Conservation (phyloP, 2,888 invertebrate genomes). For the Ectemnius cavifrons region DNA sequence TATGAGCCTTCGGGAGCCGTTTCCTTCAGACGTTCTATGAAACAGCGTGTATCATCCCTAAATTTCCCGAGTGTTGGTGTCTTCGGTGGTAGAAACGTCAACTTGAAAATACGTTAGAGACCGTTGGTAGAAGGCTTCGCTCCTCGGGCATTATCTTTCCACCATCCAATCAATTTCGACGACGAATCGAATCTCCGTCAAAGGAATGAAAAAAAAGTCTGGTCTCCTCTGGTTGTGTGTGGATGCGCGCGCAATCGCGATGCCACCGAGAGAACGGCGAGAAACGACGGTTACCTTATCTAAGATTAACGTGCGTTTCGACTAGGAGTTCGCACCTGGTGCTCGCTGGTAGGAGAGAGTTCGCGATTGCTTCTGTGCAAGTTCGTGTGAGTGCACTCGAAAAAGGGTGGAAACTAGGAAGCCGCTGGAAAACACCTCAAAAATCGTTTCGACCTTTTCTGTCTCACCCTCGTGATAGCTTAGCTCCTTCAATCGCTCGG, state of each 20-base stretch:
- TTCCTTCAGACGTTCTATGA: no score
- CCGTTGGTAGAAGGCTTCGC: slow-evolving; percentile 5
- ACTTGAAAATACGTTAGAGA: neutral
- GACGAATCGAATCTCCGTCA: slow-evolving; percentile 15
- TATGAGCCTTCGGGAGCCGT: no score
- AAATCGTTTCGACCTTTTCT: slow-evolving; percentile 45
- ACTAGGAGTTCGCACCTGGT: slow-evolving; percentile 51
- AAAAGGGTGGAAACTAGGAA: slow-evolving; percentile 62
- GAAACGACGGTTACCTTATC: slow-evolving; percentile 55
- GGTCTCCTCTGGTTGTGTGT: slow-evolving; percentile 9
- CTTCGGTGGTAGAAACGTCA: no score
- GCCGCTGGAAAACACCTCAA: slow-evolving; percentile 63
- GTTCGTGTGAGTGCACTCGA: slow-evolving; percentile 21
- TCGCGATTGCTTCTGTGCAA: slow-evolving; percentile 15
- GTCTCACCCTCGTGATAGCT: slow-evolving; percentile 26
- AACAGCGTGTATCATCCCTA: no score
- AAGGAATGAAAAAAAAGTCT: slow-evolving; percentile 7
- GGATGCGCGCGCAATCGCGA: slow-evolving; percentile 5
- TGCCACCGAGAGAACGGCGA: slow-evolving; percentile 12
- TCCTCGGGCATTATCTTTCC: slow-evolving; percentile 4
- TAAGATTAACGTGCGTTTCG: slow-evolving; percentile 22
- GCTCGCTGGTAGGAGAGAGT: slow-evolving; percentile 4
- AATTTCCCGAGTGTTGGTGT: no score
- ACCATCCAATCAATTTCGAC: neutral
- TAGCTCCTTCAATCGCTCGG: slow-evolving; percentile 12